Evolutionary conservation across 2,113 vertebrate species (phyloP).

Genomic region (Monopterus albus): DNA sequence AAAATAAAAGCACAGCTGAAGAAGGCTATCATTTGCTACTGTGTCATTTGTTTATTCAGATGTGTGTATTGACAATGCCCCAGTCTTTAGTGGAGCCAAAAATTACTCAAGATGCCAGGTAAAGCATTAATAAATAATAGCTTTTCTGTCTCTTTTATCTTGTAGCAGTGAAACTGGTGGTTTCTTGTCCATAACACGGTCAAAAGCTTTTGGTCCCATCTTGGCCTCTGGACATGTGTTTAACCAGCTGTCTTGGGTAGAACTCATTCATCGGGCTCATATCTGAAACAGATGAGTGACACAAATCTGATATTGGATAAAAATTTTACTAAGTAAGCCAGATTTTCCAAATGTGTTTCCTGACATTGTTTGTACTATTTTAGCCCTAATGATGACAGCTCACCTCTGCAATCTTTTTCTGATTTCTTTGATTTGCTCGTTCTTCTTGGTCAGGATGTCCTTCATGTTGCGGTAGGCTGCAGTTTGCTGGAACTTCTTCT

Average conservation of each 20-base stretch:
- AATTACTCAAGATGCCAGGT: constrained; percentile 42
- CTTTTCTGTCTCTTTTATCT: constrained; percentile 15
- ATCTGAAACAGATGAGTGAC: constrained; percentile 66
- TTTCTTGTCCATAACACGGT: constrained; percentile 30
- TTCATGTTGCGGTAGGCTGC: constrained; percentile 97
- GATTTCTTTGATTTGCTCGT: constrained; percentile 95
- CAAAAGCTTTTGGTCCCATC: constrained; percentile 17
- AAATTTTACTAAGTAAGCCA: neutral
- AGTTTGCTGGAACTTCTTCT: constrained; percentile 98
- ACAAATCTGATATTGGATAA: neutral
- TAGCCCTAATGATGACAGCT: constrained; percentile 31
- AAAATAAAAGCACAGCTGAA: constrained; percentile 48
- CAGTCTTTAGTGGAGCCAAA: constrained; percentile 34
- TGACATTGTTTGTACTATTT: neutral
- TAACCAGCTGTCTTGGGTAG: constrained; percentile 4
- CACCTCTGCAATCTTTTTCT: constrained; percentile 90
- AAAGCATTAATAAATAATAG: constrained; percentile 35
- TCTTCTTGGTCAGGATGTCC: constrained; percentile 96
- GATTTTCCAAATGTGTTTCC: too few relatives aligned
- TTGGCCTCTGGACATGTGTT: neutral
- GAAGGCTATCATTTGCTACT: constrained; percentile 27
- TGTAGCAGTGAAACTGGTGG: constrained; percentile 24
- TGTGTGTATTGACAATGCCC: neutral
- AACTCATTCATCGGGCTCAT: constrained; percentile 83
- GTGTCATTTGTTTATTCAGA: constrained; percentile 16